phyloP scores from a whole-genome alignment of 2,888 invertebrate genomes.

The Slavum lentiscoides region DNA sequence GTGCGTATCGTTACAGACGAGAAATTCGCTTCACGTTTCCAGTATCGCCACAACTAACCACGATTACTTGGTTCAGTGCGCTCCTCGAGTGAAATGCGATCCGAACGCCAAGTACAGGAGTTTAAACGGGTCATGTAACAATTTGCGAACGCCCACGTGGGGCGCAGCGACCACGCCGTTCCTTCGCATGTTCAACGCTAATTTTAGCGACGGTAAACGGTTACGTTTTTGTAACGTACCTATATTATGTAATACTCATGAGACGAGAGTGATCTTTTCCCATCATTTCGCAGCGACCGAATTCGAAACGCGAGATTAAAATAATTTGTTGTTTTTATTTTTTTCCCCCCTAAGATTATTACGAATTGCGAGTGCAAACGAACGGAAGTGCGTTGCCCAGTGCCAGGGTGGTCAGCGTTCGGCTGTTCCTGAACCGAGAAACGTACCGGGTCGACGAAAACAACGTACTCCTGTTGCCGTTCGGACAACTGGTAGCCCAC shows the following conservation, averaged over 20 bases:
- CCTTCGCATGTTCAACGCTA: constrained; percentile 21
- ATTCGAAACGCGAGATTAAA: no score
- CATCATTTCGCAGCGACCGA: no score
- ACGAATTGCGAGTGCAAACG: neutral
- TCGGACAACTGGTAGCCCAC: constrained; percentile 24
- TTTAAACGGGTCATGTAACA: constrained; percentile 85
- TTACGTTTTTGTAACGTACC: no score
- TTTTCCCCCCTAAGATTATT: neutral
- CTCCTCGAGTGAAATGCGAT: constrained; percentile 30
- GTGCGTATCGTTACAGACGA: neutral
- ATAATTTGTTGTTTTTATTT: no score
- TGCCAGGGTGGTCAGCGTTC: neutral
- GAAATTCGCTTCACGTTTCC: neutral
- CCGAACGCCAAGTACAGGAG: constrained; percentile 79
- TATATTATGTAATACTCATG: no score
- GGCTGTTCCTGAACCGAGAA: neutral
- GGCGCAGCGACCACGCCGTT: constrained; percentile 84
- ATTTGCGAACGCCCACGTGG: constrained; percentile 86
- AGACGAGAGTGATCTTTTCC: no score
- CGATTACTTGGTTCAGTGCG: constrained; percentile 13
- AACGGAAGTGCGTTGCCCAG: constrained; percentile 20
- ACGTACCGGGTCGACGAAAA: neutral
- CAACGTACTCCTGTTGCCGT: constrained; percentile 23
- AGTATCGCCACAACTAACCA: constrained; percentile 19
- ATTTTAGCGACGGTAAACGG: constrained; percentile 26